These are phyloP conservation scores for Marcusenius ussheri DNA, from an alignment of 2,113 vertebrate species.

Conservation along the genomic window DNA sequence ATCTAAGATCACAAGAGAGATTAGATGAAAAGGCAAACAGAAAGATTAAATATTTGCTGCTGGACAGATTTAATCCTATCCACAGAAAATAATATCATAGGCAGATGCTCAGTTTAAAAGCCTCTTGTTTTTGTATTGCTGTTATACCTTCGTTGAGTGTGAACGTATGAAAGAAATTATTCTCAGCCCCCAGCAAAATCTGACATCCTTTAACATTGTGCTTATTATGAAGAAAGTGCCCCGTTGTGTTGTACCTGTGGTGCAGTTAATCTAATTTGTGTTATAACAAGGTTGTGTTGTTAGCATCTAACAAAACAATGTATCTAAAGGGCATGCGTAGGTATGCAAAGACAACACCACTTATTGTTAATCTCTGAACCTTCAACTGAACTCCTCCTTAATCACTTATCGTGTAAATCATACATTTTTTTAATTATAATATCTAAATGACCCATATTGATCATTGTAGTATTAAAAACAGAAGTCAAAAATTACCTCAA, in stretches of 20 bases:
- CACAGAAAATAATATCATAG: conserved; percentile 26
- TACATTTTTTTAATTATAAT: not conserved
- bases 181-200: not conserved
- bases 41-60: conserved; percentile 13
- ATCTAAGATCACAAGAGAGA: conserved; percentile 9
- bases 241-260: not conserved
- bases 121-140: conserved; percentile 36
- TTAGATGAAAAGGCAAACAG: not conserved
- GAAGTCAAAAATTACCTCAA: not conserved
- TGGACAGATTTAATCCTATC: conserved; percentile 4
- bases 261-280: conserved; percentile 3
- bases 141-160: conserved; percentile 37
- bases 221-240: not conserved
- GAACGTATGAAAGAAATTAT: conserved; percentile 30
- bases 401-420: not conserved
- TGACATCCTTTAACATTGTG: not conserved
- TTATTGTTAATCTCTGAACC: not conserved
- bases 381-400: not conserved
- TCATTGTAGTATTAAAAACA: not conserved
- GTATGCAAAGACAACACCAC: not conserved
- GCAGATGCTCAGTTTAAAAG: conserved; percentile 4
- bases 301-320: not conserved
- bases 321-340: not conserved
- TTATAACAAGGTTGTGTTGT: not conserved
- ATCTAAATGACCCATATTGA: not conserved